These are phyloP conservation scores for Pholis gunnellus DNA, from an alignment of 2,113 vertebrate species.

Conservation along the genomic window DNA sequence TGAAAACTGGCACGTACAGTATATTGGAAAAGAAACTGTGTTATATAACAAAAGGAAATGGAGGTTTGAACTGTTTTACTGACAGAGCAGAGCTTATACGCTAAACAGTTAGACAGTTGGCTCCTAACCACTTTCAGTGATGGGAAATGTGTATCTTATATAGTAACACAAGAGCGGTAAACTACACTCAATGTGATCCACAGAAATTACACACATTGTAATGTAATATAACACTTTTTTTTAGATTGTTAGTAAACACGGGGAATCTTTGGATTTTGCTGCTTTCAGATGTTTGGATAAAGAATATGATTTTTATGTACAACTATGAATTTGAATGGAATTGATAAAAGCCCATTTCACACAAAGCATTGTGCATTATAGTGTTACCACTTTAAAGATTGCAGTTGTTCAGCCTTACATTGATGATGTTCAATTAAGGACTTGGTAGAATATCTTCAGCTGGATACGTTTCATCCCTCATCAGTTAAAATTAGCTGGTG, in stretches of 20 bases:
- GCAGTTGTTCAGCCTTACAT: conserved; percentile 1
- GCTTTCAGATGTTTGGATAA: conserved; percentile 45
- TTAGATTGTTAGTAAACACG: conserved; percentile 33
- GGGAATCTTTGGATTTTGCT: conserved; percentile 73
- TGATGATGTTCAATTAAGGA: conserved; percentile 19
- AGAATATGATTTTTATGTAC: conserved; percentile 43
- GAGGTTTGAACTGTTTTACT: conserved; percentile 59
- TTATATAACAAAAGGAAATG: conserved; percentile 27
- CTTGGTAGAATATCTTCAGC: conserved; percentile 20
- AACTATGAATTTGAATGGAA: conserved; percentile 23
- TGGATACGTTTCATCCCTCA: conserved; percentile 17
- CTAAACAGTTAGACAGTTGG: conserved; percentile 10
- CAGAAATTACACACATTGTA: conserved; percentile 8
- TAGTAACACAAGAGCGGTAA: conserved; percentile 15
- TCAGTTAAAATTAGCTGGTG: conserved; percentile 30
- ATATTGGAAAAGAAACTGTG: conserved; percentile 58
- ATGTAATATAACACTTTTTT: neutral
- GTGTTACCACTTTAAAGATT: neutral
- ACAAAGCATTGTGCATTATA: conserved; percentile 2
- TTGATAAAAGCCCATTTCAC: conserved; percentile 27
- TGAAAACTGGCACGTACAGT: conserved; percentile 78
- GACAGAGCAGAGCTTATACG: conserved; percentile 49
- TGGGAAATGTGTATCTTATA: neutral
- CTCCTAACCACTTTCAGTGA: conserved; percentile 17
- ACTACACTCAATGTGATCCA: neutral